phyloP scores from a whole-genome alignment of 2,113 vertebrate genomes.

The Clarias gariepinus region DNA sequence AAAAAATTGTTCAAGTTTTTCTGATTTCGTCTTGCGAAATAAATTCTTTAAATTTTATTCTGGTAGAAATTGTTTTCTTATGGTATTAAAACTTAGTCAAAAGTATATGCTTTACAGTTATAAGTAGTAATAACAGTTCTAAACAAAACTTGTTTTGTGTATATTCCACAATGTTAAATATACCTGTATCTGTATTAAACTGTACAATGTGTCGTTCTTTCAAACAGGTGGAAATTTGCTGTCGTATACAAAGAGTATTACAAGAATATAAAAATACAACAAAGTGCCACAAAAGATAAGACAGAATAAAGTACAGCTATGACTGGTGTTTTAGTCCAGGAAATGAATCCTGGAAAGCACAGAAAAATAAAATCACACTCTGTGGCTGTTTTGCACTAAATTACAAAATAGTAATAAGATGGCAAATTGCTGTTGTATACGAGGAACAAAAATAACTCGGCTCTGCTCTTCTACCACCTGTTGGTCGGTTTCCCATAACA shows the following conservation, averaged over 20 bases:
- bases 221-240: neutral
- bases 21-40: too few relatives aligned
- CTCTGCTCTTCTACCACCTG: neutral
- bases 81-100: too few relatives aligned
- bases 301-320: neutral
- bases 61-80: too few relatives aligned
- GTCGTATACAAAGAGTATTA: neutral
- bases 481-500: neutral
- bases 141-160: neutral
- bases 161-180: neutral
- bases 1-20: too few relatives aligned
- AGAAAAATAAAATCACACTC: neutral
- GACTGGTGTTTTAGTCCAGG: neutral
- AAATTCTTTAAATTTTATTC: too few relatives aligned
- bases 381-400: neutral
- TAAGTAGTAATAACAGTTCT: neutral
- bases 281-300: neutral
- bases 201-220: neutral
- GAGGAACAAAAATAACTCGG: neutral
- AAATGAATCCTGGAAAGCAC: neutral
- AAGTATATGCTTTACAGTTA: too few relatives aligned
- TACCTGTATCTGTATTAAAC: neutral
- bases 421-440: neutral
- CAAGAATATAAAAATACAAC: neutral
- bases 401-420: neutral